Evolutionary conservation across 2,888 invertebrate genomes (phyloP).

Genomic region (Dasysyrphus tricinctus): DNA sequence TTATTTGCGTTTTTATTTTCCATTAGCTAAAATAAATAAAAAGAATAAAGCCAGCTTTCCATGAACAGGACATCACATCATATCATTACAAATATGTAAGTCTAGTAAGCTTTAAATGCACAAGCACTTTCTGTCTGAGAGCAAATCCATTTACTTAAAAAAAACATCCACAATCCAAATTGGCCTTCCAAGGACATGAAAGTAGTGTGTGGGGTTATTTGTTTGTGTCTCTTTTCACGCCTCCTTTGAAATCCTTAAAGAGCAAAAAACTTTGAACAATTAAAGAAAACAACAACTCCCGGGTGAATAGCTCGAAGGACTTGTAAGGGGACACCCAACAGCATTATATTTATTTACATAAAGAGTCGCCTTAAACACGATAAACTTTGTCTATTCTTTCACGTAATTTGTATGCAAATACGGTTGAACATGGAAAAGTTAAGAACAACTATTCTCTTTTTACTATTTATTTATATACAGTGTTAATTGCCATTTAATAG

Average conservation of each 20-base stretch:
- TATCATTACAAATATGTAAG: not conserved
- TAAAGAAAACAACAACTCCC: constrained; percentile 18
- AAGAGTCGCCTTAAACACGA: constrained; percentile 33
- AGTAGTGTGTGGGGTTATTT: not conserved
- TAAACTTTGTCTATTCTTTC: constrained; percentile 26
- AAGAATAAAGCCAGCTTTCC: too few species aligned
- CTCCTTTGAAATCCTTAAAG: constrained; percentile 2
- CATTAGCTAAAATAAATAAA: too few species aligned
- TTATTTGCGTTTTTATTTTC: too few species aligned
- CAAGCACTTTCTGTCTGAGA: too few species aligned
- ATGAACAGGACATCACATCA: not conserved
- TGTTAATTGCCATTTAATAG: constrained; percentile 32
- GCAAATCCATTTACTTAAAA: not conserved
- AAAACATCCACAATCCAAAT: not conserved
- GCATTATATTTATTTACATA: constrained; percentile 30
- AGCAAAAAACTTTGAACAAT: constrained; percentile 33
- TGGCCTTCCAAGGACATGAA: not conserved
- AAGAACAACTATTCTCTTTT: constrained; percentile 17
- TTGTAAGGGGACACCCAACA: constrained; percentile 5
- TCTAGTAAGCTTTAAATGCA: not conserved
- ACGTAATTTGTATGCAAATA: constrained; percentile 47
- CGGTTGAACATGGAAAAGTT: constrained; percentile 26
- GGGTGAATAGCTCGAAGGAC: constrained; percentile 18
- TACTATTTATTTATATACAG: not conserved
- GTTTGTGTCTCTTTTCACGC: not conserved